Conservation (phyloP, 2,888 invertebrate species). For the Patella caerulea region DNA sequence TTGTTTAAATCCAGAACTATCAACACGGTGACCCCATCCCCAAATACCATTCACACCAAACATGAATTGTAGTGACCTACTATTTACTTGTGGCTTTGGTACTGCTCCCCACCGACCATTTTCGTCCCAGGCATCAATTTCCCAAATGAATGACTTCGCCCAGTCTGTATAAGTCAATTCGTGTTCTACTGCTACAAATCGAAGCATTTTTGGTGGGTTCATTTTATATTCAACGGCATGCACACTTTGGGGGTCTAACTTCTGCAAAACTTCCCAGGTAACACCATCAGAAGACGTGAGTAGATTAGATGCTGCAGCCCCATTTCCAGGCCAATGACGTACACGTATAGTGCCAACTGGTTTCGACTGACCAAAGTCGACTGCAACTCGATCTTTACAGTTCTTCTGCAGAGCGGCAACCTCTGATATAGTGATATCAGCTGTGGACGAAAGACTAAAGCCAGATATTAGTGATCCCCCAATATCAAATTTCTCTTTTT, state of each 20-base stretch:
- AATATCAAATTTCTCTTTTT: conserved; percentile 30
- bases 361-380: conserved; percentile 38
- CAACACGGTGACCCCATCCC: conserved; percentile 52
- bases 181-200: conserved; percentile 43
- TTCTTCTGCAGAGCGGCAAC: conserved; percentile 39
- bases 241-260: conserved; percentile 41
- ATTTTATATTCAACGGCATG: conserved; percentile 41
- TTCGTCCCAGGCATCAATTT: conserved; percentile 49
- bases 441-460: conserved; percentile 29
- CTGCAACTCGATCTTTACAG: conserved; percentile 37
- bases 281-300: conserved; percentile 37
- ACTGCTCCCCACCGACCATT: conserved; percentile 40
- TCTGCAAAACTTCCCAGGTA: conserved; percentile 31
- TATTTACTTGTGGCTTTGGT: conserved; percentile 35
- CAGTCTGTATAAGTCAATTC: conserved; percentile 29
- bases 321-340: conserved; percentile 46
- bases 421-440: conserved; percentile 41
- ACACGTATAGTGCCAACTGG: conserved; percentile 40
- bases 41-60: conserved; percentile 58
- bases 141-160: conserved; percentile 47
- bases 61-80: conserved; percentile 37
- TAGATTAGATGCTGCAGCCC: conserved; percentile 31
- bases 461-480: conserved; percentile 23
- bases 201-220: conserved; percentile 13
- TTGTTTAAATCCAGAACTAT: conserved; percentile 34